phyloP scores from a whole-genome alignment of 2,797 vertebrate species.

The Salarias fasciatus region DNA sequence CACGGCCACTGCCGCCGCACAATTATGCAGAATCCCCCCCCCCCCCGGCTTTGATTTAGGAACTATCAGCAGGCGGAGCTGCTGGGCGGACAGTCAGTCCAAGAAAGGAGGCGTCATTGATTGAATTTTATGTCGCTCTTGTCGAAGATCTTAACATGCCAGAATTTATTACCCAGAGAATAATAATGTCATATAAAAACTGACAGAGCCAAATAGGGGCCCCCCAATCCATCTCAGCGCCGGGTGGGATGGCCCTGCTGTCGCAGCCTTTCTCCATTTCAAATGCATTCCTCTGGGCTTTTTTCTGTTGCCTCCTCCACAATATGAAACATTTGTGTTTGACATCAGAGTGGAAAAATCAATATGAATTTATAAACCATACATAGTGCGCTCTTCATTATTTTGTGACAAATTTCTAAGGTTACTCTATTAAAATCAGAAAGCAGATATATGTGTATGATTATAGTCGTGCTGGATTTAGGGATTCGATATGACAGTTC shows the following conservation, averaged over 20 bases:
- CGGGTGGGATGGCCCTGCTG: slow-evolving; percentile 35
- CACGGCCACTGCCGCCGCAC: slow-evolving; percentile 54
- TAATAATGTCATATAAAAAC: slow-evolving; percentile 89
- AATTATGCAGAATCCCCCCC: slow-evolving; percentile 83
- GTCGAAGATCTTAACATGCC: slow-evolving; percentile 86
- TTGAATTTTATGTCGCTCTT: slow-evolving; percentile 87
- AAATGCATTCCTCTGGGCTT: slow-evolving; percentile 59
- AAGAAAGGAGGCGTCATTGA: slow-evolving; percentile 78
- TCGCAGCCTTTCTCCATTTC: slow-evolving; percentile 55
- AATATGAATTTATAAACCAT: slow-evolving; percentile 75
- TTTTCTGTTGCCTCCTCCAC: slow-evolving; percentile 42
- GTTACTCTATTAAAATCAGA: slow-evolving; percentile 27
- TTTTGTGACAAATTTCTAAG: slow-evolving; percentile 65
- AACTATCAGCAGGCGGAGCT: slow-evolving; percentile 67
- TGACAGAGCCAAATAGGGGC: slow-evolving; percentile 74
- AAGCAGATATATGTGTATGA: slow-evolving; percentile 23
- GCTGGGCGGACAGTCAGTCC: slow-evolving; percentile 53
- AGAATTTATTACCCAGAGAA: slow-evolving; percentile 86
- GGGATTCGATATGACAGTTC: too few relatives aligned
- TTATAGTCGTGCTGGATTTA: too few relatives aligned
- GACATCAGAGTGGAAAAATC: slow-evolving; percentile 73
- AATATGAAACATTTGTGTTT: slow-evolving; percentile 81
- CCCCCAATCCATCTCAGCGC: slow-evolving; percentile 59
- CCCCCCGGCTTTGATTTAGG: slow-evolving; percentile 81
- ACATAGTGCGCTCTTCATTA: slow-evolving; percentile 65